Percentiles rank a stretch among this genome's conserved stretches.
Evolutionary conservation across 2,888 invertebrate species (phyloP).

Genomic region (Athripsodes cinereus): DNA sequence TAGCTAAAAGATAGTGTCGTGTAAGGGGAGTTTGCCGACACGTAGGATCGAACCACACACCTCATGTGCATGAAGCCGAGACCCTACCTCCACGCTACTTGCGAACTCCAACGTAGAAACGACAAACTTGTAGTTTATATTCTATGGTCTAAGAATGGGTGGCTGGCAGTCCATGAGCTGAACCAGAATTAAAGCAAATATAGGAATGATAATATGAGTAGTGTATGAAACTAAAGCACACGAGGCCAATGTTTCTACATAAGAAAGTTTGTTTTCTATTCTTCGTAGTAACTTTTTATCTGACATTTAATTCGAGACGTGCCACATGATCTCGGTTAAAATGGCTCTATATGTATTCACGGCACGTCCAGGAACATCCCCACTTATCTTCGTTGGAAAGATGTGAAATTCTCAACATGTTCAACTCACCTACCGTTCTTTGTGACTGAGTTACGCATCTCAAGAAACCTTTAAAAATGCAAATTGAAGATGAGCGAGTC

Average conservation of each 20-base stretch:
- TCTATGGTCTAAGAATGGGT: no score
- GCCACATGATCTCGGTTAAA: neutral
- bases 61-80: no score
- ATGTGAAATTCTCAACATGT: neutral
- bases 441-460: neutral
- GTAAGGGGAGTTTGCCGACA: no score
- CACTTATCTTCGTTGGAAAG: neutral
- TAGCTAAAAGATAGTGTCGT: no score
- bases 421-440: neutral
- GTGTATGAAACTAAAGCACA: neutral
- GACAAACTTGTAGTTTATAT: no score
- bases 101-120: no score
- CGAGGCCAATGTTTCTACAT: neutral
- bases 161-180: no score
- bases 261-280: neutral
- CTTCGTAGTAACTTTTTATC: neutral
- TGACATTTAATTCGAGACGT: constrained; percentile 2
- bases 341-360: neutral
- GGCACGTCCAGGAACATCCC: neutral
- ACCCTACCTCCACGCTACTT: no score
- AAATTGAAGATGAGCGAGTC: no score
- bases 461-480: neutral
- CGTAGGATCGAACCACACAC: no score
- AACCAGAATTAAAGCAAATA: neutral
- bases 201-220: neutral